phyloP scores from a whole-genome alignment of 2,113 vertebrate species.

The Tautogolabrus adspersus region DNA sequence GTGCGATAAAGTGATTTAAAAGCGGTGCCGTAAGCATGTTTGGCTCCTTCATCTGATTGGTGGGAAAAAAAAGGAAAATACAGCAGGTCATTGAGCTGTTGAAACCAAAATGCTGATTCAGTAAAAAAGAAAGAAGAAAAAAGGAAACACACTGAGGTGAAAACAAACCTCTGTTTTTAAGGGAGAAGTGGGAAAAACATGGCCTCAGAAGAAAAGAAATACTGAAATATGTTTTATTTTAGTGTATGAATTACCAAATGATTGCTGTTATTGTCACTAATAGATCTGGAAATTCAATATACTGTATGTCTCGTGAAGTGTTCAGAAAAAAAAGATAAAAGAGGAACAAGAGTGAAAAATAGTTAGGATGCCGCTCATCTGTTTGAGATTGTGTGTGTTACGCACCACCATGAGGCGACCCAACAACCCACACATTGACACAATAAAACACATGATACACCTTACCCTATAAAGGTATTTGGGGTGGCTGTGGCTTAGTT shows the following conservation, averaged over 20 bases:
- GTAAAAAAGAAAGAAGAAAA: slow-evolving; percentile 25
- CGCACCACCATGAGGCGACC: no score
- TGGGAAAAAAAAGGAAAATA: slow-evolving; percentile 67
- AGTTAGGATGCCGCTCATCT: no score
- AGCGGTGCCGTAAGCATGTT: slow-evolving; percentile 81
- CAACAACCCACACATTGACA: no score
- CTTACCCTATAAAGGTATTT: no score
- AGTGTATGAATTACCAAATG: slow-evolving; percentile 1
- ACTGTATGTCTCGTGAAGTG: no score
- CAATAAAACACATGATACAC: no score
- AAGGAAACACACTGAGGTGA: slow-evolving; percentile 43
- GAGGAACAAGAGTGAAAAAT: no score
- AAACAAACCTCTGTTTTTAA: slow-evolving; percentile 11
- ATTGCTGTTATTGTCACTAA: background rate
- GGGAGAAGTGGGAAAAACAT: slow-evolving; percentile 17
- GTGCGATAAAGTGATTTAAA: slow-evolving; percentile 82
- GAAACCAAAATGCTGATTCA: slow-evolving; percentile 74
- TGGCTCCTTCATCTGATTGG: slow-evolving; percentile 67
- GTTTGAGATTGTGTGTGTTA: no score
- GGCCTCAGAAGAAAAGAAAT: background rate
- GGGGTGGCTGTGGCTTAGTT: no score
- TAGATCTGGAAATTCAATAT: background rate
- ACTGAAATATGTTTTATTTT: slow-evolving; percentile 2
- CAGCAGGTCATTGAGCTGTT: slow-evolving; percentile 78
- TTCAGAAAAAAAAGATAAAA: no score